Evolutionary conservation across 2,888 invertebrate genomes (phyloP).

Genomic region (Zele albiditarsus): DNA sequence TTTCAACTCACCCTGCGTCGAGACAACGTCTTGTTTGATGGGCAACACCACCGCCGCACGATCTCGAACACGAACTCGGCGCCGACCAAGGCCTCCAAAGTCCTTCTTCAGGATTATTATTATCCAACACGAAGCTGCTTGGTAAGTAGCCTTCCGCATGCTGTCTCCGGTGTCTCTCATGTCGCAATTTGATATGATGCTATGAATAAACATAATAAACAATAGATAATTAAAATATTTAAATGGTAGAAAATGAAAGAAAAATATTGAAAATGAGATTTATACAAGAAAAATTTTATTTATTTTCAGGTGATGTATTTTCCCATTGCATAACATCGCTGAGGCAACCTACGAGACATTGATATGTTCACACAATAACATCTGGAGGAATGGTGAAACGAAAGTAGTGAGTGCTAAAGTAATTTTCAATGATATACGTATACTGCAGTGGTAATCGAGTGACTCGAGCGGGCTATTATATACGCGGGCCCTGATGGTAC

Average conservation of each 20-base stretch:
- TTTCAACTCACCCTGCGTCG: constrained; percentile 75
- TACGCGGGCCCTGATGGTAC: background rate
- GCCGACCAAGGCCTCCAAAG: constrained; percentile 90
- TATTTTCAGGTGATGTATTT: background rate
- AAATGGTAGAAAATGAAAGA: background rate
- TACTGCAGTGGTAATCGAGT: constrained; percentile 8
- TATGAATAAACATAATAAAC: constrained; percentile 66
- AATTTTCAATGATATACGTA: background rate
- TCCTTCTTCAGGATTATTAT: constrained; percentile 79
- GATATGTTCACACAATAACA: constrained; percentile 6
- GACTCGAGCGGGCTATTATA: constrained; percentile 6
- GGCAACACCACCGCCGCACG: constrained; percentile 95
- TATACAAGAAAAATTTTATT: background rate
- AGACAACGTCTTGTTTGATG: constrained; percentile 87
- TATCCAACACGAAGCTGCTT: constrained; percentile 82
- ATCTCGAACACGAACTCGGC: constrained; percentile 88
- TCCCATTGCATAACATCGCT: background rate
- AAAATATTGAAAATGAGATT: background rate
- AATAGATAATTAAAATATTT: constrained; percentile 19
- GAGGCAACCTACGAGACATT: background rate
- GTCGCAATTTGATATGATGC: constrained; percentile 75
- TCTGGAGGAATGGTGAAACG: background rate
- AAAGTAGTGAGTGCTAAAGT: constrained; percentile 12
- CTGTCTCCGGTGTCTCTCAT: constrained; percentile 84
- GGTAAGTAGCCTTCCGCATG: constrained; percentile 84